These are phyloP conservation scores for Semibalanus balanoides DNA, from an alignment of 1,140 invertebrate genomes.

Conservation along the genomic window DNA sequence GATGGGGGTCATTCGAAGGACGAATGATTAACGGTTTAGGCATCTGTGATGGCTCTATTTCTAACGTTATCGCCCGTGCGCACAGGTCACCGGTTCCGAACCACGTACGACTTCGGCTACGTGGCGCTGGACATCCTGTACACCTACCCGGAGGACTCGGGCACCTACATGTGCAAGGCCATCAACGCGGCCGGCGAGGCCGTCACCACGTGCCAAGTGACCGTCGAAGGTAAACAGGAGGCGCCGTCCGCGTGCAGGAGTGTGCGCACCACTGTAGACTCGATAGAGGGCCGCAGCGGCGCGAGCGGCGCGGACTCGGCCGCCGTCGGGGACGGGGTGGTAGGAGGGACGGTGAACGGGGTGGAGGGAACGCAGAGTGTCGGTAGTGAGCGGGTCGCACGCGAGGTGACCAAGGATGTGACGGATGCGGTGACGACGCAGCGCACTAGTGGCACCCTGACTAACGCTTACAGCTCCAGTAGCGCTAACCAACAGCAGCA, in stretches of 20 bases:
- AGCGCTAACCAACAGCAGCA: neutral
- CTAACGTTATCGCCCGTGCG: too few relatives aligned
- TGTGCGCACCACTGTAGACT: neutral
- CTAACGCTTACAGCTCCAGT: neutral
- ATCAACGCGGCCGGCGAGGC: slow-evolving; percentile 35
- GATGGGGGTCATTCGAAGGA: too few relatives aligned
- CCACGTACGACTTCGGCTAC: slow-evolving; percentile 46
- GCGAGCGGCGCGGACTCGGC: too few relatives aligned
- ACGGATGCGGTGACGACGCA: neutral
- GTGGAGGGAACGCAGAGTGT: too few relatives aligned
- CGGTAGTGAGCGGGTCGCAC: neutral
- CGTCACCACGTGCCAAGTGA: slow-evolving; percentile 71
- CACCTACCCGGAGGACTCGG: slow-evolving; percentile 33
- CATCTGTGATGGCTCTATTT: too few relatives aligned
- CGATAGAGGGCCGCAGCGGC: neutral
- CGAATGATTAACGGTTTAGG: too few relatives aligned
- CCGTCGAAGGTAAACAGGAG: slow-evolving; percentile 49
- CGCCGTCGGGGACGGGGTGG: too few relatives aligned
- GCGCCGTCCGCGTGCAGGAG: neutral
- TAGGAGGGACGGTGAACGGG: too few relatives aligned
- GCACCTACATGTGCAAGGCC: slow-evolving; percentile 34
- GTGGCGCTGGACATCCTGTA: slow-evolving; percentile 41
- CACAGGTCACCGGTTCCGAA: slow-evolving; percentile 40
- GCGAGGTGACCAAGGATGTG: neutral
- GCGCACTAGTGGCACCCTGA: neutral